A percentile compares a stretch with the other conserved stretches of the same genome.
These are phyloP conservation scores for Tragelaphus imberbis DNA, from an alignment of 2,113 vertebrate species.

Conservation along the genomic window DNA sequence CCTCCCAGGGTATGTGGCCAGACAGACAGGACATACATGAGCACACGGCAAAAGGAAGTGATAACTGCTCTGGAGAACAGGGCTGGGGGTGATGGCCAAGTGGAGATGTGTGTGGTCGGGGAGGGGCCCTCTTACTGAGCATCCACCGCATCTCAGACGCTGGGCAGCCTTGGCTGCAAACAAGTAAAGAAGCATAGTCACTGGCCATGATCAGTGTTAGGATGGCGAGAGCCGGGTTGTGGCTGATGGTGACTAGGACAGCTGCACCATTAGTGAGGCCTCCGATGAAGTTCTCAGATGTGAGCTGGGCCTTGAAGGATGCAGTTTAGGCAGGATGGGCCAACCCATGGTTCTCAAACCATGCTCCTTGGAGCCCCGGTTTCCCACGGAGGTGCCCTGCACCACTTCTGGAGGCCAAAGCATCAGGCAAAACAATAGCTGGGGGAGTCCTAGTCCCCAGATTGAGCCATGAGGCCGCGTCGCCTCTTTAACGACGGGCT, in stretches of 20 bases:
- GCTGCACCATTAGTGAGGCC: rapidly evolving
- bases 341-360: background rate
- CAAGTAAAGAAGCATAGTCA: rapidly evolving
- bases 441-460: rapidly evolving
- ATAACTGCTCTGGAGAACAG: background rate
- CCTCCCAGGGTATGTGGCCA: rapidly evolving
- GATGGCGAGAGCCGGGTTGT: rapidly evolving
- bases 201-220: rapidly evolving
- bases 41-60: rapidly evolving
- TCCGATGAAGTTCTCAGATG: rapidly evolving
- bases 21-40: rapidly evolving
- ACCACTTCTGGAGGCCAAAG: background rate
- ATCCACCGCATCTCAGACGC: rapidly evolving
- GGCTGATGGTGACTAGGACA: rapidly evolving
- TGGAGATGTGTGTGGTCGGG: rapidly evolving
- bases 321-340: background rate
- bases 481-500: rapidly evolving
- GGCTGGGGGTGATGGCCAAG: background rate
- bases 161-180: background rate
- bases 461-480: background rate
- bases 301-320: background rate
- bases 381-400: background rate
- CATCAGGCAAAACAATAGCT: background rate
- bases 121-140: rapidly evolving
- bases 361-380: background rate